Base-by-base conservation (phyloP, 2,797 vertebrate genomes). In the Botia almorhae region DNA sequence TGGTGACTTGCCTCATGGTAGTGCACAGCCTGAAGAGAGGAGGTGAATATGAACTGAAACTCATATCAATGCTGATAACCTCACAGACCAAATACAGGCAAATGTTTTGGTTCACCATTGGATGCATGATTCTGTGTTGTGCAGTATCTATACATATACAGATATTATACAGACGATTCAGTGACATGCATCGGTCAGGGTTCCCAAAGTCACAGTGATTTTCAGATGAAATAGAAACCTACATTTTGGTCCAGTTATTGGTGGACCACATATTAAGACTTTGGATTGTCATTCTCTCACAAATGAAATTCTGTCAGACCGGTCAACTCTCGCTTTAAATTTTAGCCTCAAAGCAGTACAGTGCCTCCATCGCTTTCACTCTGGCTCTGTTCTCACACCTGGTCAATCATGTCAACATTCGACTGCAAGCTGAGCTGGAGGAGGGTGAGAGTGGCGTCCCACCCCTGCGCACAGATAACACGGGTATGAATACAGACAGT, bases 351-450 rank as follows among this genome's bases (percentile, higher is more conserved):
- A 98, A 97, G 90, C 97, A 98, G 93, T 99, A 99, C 91, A 98
- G 97, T 0, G 96, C 97, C 0, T 96, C 98, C 84, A 97, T 99
- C 2, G 98, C 98, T 0, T 99, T 99, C 81, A 99, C 96, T 0
- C 91, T 99, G 91, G 98, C 98, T 7, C 94, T 99, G 69, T 99
- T 99, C 91, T 99, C 97, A 26, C 97, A 99, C 76, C 94, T 99
- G 71, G 95, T 99, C 46, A 99, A 99, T 86, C 98, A 99, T 10
- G 97, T 99, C 78, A 99, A 98, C 89, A 99, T 99, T 80, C 93
- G 97, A 51, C 95, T 99, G 79, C 98, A 99, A 90, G 96, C 97
- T 0, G 98, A 98, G 71, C 93, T 99, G 70, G 98, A 99, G 86
- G 97, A 99, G 43, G 92, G 93, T 2, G 97, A 97, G 73, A 95